These are phyloP conservation scores for Chionoecetes opilio DNA, from an alignment of 1,140 invertebrate genomes.

Conservation along the genomic window DNA sequence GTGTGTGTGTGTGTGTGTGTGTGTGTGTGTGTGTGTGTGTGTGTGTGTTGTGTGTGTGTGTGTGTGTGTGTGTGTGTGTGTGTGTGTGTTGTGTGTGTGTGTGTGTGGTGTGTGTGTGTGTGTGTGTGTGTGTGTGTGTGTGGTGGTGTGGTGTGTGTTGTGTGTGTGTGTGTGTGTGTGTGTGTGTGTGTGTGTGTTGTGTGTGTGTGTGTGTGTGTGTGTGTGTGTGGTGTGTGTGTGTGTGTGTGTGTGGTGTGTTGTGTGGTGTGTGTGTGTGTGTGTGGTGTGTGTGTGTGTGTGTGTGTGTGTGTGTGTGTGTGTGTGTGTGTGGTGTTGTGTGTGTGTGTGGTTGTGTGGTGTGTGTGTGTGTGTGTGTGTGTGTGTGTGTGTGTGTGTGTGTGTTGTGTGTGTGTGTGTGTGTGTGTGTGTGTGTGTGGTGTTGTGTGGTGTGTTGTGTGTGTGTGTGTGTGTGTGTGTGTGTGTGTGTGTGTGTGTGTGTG, in stretches of 20 bases:
- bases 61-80: conserved; percentile 17
- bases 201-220: too few species aligned
- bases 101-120: conserved; percentile 49
- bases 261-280: conserved; percentile 43
- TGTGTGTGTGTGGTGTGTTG: conserved; percentile 56
- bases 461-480: too few species aligned
- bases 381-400: conserved; percentile 51
- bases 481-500: conserved; percentile 1
- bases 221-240: too few species aligned
- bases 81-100: conserved; percentile 57
- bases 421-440: too few species aligned
- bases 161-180: conserved; percentile 56
- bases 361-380: too few species aligned
- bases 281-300: too few species aligned
- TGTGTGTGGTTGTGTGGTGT: too few species aligned
- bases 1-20: conserved; percentile 50
- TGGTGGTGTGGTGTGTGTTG: too few species aligned
- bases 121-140: conserved; percentile 15
- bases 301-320: too few species aligned
- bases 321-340: too few species aligned
- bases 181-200: conserved; percentile 34
- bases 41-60: conserved; percentile 56
- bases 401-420: conserved; percentile 56
- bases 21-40: conserved; percentile 38
- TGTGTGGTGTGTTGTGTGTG: too few species aligned